Base-by-base conservation (phyloP, 1,140 invertebrate genomes). In the Trichonephila clavipes region DNA sequence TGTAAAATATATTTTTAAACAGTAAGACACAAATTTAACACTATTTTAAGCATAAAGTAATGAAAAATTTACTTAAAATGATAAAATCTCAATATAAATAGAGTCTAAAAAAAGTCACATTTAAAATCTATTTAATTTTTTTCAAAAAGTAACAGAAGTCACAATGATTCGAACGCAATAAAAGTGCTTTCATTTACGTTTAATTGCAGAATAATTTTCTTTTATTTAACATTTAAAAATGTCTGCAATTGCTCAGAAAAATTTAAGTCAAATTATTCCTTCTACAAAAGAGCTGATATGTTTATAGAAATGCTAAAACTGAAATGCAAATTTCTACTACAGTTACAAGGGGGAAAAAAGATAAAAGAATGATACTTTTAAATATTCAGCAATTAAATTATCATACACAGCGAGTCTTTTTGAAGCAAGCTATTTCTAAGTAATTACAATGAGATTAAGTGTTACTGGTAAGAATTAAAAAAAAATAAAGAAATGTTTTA, bases 341-440 rank as follows among this genome's bases (percentile, higher is more conserved):
- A 24, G 21, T 24, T 24, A 12, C 66, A 12, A 69, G 10, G n/a
- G 12, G 34, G 34, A 77, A 77, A 34, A 77, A 51, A 10, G 7
- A 51, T 10, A 10, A 51, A 6, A 14, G 72, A 19, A 40, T 3
- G 34, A 34, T 40, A 28, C 66, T 77, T 77, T 77, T 77, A 77
- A 77, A 77, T 40, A 77, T 77, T 34, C 34, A 77, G 28, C 72
- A 77, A 77, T 77, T 77, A 77, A 77, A 77, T 77, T 77, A 77
- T 34, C 72, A 77, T 40, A 77, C 18, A 34, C 16, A 40, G 24
- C 72, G 28, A 77, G 72, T 34, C 10, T 34, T 28, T 40, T 16
- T 18, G 28, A 77, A 77, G 72, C 40, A 77, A 77, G 24, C 28
- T 77, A 40, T 34, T 34, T 77, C 34, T 40, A 24, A 77, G 72